phyloP scores from a whole-genome alignment of 2,888 invertebrate genomes.

The Epinotia nisella region DNA sequence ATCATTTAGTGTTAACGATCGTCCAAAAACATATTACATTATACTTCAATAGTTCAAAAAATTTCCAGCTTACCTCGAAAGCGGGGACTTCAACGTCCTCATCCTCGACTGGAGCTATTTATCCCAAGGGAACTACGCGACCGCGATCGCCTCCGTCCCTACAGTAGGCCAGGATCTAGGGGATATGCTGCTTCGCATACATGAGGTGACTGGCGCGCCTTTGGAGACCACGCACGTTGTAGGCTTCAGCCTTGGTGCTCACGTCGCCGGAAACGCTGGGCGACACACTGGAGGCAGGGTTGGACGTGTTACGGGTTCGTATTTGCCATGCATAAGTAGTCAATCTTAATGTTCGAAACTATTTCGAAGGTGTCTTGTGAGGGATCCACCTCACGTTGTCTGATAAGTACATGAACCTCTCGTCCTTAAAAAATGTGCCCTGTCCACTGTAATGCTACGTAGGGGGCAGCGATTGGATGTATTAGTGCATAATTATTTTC shows the following conservation, averaged over 20 bases:
- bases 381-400: background rate
- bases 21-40: background rate
- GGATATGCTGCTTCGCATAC: conserved; percentile 15
- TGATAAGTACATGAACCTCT: background rate
- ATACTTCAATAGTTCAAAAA: background rate
- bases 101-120: conserved; percentile 37
- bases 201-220: conserved; percentile 16
- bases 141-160: conserved; percentile 24
- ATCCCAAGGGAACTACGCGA: conserved; percentile 16
- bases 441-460: too few relatives aligned
- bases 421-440: background rate
- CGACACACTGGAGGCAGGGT: conserved; percentile 15
- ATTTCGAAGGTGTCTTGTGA: too few relatives aligned
- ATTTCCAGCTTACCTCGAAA: conserved; percentile 24
- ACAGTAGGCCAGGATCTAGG: conserved; percentile 33
- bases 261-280: conserved; percentile 40
- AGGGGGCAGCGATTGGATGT: too few relatives aligned
- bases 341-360: background rate
- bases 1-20: too few relatives aligned
- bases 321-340: background rate
- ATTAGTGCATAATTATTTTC: too few relatives aligned
- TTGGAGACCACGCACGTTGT: conserved; percentile 29
- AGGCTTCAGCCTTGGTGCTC: conserved; percentile 40
- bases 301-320: conserved; percentile 36
- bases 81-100: conserved; percentile 31